These are phyloP conservation scores for Pseudochirops corinnae DNA, from an alignment of 2,797 vertebrate genomes.

Conservation along the genomic window DNA sequence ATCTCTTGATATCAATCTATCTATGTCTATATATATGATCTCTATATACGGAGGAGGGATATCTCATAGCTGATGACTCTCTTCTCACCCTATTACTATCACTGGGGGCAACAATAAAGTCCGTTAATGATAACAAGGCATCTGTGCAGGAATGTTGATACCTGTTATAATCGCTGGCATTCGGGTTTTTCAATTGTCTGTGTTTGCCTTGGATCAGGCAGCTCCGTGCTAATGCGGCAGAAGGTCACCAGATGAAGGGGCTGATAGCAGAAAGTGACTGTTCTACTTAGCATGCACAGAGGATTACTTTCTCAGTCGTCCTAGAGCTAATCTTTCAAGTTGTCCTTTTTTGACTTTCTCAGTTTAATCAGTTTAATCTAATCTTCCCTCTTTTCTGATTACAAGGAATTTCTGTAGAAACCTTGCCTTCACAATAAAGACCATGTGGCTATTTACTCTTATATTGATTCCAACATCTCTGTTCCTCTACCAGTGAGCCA, in stretches of 20 bases:
- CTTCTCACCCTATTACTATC: conserved; percentile 79
- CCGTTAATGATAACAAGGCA: conserved; percentile 84
- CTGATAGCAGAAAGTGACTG: conserved; percentile 83
- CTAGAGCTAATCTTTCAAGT: conserved; percentile 89
- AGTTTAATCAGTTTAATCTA: conserved; percentile 90
- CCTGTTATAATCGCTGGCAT: conserved; percentile 85
- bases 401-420: conserved; percentile 88
- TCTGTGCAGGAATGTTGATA: conserved; percentile 84
- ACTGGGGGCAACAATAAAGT: conserved; percentile 80
- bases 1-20: too few relatives aligned
- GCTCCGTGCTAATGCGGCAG: conserved; percentile 82
- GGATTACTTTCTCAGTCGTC: conserved; percentile 82
- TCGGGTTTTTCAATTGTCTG: conserved; percentile 85
- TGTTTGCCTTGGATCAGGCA: conserved; percentile 85
- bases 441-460: conserved; percentile 86
- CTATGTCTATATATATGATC: too few relatives aligned
- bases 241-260: conserved; percentile 87
- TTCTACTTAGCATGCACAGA: conserved; percentile 87
- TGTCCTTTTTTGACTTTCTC: conserved; percentile 91
- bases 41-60: neutral
- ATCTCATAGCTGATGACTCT: conserved; percentile 61
- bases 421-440: conserved; percentile 85
- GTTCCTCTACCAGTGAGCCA: conserved; percentile 68
- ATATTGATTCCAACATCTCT: conserved; percentile 86
- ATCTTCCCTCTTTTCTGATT: conserved; percentile 89